Evolutionary conservation across 2,113 vertebrate species (phyloP).

Genomic region (Zapus hudsonius): DNA sequence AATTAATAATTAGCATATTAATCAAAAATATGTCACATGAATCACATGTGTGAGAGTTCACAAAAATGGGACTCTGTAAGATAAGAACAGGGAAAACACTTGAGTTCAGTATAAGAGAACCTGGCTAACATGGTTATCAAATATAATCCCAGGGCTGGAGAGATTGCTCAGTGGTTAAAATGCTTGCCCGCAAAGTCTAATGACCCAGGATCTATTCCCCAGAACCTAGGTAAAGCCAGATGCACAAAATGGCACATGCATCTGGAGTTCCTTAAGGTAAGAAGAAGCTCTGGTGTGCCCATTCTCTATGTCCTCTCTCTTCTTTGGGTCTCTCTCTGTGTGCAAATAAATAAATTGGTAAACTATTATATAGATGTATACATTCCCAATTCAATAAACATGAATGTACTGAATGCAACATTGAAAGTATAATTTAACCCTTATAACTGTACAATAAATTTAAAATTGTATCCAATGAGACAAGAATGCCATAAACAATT

Average conservation of each 20-base stretch:
- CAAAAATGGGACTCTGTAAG: background rate
- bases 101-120: background rate
- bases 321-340: too few species aligned
- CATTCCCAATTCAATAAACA: too few species aligned
- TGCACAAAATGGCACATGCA: too few species aligned
- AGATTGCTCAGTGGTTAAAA: too few species aligned
- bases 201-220: too few species aligned
- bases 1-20: background rate
- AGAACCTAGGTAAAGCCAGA: too few species aligned
- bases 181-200: too few species aligned
- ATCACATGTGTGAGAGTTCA: background rate
- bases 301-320: too few species aligned
- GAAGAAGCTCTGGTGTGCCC: too few species aligned
- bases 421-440: background rate
- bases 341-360: too few species aligned
- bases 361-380: too few species aligned
- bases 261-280: too few species aligned
- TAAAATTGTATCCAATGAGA: background rate
- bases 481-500: background rate
- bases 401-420: background rate
- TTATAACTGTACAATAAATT: background rate
- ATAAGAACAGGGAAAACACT: background rate
- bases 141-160: background rate
- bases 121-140: background rate
- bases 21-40: background rate